phyloP scores from a whole-genome alignment of 2,888 invertebrate species.

The Dexiosoma caninum region DNA sequence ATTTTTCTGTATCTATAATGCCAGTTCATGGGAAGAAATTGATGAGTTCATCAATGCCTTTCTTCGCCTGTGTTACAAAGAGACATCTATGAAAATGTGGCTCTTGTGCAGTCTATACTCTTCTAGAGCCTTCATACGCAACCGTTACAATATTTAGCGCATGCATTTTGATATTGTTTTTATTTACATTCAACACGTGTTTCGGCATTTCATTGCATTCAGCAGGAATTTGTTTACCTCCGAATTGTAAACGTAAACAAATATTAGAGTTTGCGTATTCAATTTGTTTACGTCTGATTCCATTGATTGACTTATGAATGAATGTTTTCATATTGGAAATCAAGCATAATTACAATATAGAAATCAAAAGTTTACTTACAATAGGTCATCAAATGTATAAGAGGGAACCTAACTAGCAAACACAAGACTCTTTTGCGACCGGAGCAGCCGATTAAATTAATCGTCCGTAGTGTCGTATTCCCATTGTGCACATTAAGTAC shows the following conservation, averaged over 20 bases:
- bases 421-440: too few relatives aligned
- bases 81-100: conserved; percentile 50
- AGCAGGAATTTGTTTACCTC: conserved; percentile 59
- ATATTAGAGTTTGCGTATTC: conserved; percentile 67
- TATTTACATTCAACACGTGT: conserved; percentile 64
- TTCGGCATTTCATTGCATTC: conserved; percentile 33
- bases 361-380: too few relatives aligned
- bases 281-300: conserved; percentile 69
- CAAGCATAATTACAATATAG: background rate
- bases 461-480: too few relatives aligned
- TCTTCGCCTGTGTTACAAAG: conserved; percentile 64
- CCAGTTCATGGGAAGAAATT: conserved; percentile 61
- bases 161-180: conserved; percentile 46
- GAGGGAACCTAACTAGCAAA: too few relatives aligned
- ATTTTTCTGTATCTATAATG: conserved; percentile 66
- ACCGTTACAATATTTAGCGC: conserved; percentile 42
- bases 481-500: too few relatives aligned
- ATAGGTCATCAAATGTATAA: too few relatives aligned
- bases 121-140: conserved; percentile 43
- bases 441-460: too few relatives aligned
- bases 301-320: conserved; percentile 52
- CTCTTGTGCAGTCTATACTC: conserved; percentile 33
- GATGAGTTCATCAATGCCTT: conserved; percentile 63
- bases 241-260: conserved; percentile 55
- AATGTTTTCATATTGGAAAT: background rate